Percentiles rank a stretch among this genome's conserved stretches.
These are phyloP conservation scores for Tadarida brasiliensis DNA, from an alignment of 2,797 vertebrate species.

Conservation along the genomic window DNA sequence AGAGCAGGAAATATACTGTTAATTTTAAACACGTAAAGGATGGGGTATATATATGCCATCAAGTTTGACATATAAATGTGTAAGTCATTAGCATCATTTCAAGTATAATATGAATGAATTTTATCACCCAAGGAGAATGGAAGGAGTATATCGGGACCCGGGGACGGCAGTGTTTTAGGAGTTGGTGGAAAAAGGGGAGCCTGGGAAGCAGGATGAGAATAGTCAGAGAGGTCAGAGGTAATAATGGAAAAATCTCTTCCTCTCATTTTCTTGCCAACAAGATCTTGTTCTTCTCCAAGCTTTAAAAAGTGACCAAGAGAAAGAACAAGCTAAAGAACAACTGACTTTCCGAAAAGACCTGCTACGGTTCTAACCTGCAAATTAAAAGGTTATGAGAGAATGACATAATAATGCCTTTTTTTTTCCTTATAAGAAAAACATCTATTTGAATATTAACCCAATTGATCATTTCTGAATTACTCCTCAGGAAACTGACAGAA, in stretches of 20 bases:
- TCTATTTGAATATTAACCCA: neutral
- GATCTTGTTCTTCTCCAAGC: neutral
- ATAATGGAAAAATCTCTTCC: neutral
- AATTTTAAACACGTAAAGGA: neutral
- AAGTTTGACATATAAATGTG: neutral
- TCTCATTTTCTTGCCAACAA: neutral
- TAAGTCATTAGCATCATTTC: neutral
- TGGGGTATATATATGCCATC: neutral
- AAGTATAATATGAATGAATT: neutral
- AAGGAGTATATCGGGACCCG: neutral
- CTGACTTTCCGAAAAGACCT: neutral
- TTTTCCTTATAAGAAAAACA: neutral
- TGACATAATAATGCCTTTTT: neutral
- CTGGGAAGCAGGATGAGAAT: neutral
- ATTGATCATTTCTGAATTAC: constrained; percentile 20
- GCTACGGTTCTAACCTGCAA: neutral
- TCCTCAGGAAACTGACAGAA: neutral
- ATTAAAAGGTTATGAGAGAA: neutral
- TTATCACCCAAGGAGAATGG: neutral
- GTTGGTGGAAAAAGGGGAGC: neutral
- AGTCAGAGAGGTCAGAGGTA: neutral
- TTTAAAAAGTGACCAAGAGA: neutral
- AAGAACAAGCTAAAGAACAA: neutral
- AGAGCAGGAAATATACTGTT: neutral
- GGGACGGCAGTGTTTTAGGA: neutral